phyloP scores from a whole-genome alignment of 2,797 vertebrate species.

The Valencia hispanica region DNA sequence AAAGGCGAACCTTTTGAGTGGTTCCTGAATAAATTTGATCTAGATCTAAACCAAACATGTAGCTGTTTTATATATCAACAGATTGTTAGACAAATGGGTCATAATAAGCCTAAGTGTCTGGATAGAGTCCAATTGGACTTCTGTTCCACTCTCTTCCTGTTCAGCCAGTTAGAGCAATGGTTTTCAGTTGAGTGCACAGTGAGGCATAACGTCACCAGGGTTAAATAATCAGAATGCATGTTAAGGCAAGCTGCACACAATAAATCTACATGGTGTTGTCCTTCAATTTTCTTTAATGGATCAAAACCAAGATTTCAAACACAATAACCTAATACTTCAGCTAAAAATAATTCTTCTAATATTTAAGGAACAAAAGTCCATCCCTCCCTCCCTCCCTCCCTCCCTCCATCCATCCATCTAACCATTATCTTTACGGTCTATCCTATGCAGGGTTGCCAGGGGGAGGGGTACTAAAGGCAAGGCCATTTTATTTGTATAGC shows the following conservation, averaged over 20 bases:
- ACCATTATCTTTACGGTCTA: too few relatives aligned
- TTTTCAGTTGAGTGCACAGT: conserved; percentile 6
- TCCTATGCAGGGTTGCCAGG: too few relatives aligned
- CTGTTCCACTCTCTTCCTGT: not conserved
- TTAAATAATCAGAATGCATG: conserved; percentile 7
- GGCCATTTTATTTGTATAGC: too few relatives aligned
- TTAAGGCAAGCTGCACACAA: not conserved
- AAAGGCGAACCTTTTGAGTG: not conserved
- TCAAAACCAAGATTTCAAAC: not conserved
- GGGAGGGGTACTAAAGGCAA: too few relatives aligned
- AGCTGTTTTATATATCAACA: not conserved
- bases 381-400: too few relatives aligned
- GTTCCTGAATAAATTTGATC: not conserved
- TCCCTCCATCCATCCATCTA: too few relatives aligned
- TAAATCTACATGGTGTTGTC: not conserved
- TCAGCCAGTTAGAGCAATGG: not conserved
- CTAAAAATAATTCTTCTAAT: not conserved
- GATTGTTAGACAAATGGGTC: not conserved
- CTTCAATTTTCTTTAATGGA: not conserved
- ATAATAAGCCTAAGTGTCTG: conserved; percentile 5
- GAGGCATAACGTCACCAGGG: not conserved
- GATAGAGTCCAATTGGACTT: conserved; percentile 1
- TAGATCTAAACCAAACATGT: not conserved
- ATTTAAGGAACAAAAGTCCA: not conserved
- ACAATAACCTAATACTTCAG: not conserved